These are phyloP conservation scores for Trissolcus basalis DNA, from an alignment of 1,140 invertebrate species.

Conservation along the genomic window DNA sequence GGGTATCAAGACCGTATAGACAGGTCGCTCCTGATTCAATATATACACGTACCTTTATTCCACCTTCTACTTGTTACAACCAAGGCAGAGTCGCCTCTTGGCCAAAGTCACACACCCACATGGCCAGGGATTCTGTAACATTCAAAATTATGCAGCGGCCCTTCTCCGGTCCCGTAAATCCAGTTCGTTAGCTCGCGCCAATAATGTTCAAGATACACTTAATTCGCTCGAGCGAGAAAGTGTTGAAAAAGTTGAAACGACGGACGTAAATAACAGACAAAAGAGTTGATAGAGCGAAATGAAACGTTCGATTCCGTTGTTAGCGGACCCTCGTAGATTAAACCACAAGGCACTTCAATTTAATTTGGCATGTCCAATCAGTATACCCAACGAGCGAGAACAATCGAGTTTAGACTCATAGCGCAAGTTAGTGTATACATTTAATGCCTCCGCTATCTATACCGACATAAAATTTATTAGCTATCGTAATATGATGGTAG, in stretches of 20 bases:
- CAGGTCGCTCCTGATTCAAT: conserved; percentile 53
- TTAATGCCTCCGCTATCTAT: conserved; percentile 25
- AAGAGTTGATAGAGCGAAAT: too few species aligned
- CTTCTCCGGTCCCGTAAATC: conserved; percentile 68
- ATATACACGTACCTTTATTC: conserved; percentile 68
- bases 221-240: conserved; percentile 57
- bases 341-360: conserved; percentile 21
- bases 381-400: conserved; percentile 18
- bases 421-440: conserved; percentile 37
- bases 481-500: conserved; percentile 69
- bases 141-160: conserved; percentile 25
- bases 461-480: conserved; percentile 68
- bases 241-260: conserved; percentile 68
- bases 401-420: conserved; percentile 8
- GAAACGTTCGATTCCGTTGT: too few species aligned
- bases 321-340: not conserved
- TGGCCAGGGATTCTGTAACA: conserved; percentile 33
- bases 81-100: conserved; percentile 44
- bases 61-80: conserved; percentile 68
- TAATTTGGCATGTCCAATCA: conserved; percentile 38
- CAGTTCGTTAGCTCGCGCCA: conserved; percentile 71
- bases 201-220: conserved; percentile 60
- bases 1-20: conserved; percentile 69
- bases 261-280: not conserved
- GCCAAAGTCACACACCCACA: conserved; percentile 45